phyloP scores from a whole-genome alignment of 2,888 invertebrate genomes.

The Icerya purchasi region DNA sequence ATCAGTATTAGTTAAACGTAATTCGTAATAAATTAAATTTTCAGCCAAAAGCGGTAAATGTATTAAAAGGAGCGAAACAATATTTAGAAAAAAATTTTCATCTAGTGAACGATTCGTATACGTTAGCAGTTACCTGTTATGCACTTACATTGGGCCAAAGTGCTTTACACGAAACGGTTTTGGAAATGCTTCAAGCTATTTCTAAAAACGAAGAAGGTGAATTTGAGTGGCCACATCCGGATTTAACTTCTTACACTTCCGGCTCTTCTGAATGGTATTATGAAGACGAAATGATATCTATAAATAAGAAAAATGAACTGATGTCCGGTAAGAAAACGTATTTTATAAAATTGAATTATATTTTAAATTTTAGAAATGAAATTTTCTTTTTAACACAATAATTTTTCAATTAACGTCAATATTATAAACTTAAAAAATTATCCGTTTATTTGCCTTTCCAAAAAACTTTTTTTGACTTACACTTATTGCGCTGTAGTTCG shows the following conservation, averaged over 20 bases:
- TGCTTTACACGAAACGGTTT: constrained; percentile 33
- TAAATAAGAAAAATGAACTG: constrained; percentile 17
- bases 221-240: constrained; percentile 37
- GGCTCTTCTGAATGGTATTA: constrained; percentile 42
- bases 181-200: constrained; percentile 34
- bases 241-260: constrained; percentile 21
- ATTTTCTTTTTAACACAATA: neutral
- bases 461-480: too few relatives aligned
- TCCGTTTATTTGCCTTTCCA: too few relatives aligned
- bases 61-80: constrained; percentile 1
- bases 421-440: too few relatives aligned
- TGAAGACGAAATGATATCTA: constrained; percentile 14
- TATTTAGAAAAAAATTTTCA: constrained; percentile 25
- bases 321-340: constrained; percentile 16
- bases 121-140: constrained; percentile 36
- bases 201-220: constrained; percentile 45
- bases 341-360: constrained; percentile 7
- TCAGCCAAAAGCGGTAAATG: neutral
- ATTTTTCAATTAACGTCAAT: too few relatives aligned
- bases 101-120: constrained; percentile 34
- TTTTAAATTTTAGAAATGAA: neutral
- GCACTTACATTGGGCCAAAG: constrained; percentile 36
- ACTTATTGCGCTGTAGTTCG: too few relatives aligned
- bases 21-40: too few relatives aligned
- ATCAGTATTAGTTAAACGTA: too few relatives aligned